phyloP scores from a whole-genome alignment of 2,797 vertebrate species.

The Cynopterus sphinx region DNA sequence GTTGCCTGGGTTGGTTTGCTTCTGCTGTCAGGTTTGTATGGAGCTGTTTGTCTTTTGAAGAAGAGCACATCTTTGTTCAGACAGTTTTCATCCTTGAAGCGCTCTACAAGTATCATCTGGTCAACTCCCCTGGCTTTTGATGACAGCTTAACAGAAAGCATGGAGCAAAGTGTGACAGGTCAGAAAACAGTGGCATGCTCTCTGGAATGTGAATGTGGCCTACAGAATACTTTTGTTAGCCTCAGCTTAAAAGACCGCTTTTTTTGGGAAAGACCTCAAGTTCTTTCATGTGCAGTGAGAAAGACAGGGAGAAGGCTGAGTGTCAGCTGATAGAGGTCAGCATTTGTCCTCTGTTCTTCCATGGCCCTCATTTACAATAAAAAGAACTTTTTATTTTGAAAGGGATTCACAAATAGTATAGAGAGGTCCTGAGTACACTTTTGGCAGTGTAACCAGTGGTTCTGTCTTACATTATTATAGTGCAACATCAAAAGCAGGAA shows the following conservation, averaged over 20 bases:
- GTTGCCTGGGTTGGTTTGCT: neutral
- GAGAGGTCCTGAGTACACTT: neutral
- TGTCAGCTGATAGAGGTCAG: neutral
- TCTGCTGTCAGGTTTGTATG: neutral
- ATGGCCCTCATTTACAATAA: neutral
- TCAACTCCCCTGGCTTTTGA: neutral
- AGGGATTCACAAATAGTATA: neutral
- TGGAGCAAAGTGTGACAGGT: neutral
- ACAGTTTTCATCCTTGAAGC: neutral
- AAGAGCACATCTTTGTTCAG: slow-evolving; percentile 22
- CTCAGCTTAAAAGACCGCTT: neutral
- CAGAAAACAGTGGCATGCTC: slow-evolving; percentile 30
- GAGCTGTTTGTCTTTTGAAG: neutral
- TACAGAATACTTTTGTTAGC: slow-evolving; percentile 5
- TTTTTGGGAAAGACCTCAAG: neutral
- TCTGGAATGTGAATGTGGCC: neutral
- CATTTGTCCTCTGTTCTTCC: neutral
- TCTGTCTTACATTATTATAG: neutral
- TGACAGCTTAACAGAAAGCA: slow-evolving; percentile 18
- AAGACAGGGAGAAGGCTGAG: neutral
- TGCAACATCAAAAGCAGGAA: neutral
- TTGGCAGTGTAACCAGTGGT: neutral
- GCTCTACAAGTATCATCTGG: neutral
- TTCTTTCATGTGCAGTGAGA: neutral
- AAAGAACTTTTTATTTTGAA: neutral